Evolutionary conservation across 2,888 invertebrate species (phyloP).

Genomic region (Hypomecis atomaria): DNA sequence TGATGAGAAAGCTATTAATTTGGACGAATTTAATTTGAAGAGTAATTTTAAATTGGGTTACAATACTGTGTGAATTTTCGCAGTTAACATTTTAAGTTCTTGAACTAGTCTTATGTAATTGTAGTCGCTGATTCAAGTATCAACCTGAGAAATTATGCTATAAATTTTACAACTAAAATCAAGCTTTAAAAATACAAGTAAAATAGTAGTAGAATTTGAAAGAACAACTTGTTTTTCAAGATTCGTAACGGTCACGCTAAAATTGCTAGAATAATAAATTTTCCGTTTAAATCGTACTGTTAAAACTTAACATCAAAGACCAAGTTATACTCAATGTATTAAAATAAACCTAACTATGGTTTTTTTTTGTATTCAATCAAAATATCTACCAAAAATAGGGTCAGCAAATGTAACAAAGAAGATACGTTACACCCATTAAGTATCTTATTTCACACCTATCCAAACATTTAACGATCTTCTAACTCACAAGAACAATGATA

Average conservation of each 20-base stretch:
- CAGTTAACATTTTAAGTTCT: conserved; percentile 50
- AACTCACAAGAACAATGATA: conserved; percentile 76
- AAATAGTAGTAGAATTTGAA: neutral
- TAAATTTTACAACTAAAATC: conserved; percentile 16
- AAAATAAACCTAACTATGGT: too few species aligned
- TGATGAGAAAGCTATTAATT: conserved; percentile 77
- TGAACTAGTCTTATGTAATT: conserved; percentile 47
- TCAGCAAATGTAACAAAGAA: conserved; percentile 54
- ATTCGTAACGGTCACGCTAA: too few species aligned
- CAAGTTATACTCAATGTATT: too few species aligned
- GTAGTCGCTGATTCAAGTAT: conserved; percentile 27
- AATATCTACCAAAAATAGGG: conserved; percentile 50
- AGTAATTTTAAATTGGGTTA: conserved; percentile 35
- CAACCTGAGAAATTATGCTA: conserved; percentile 30
- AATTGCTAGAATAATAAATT: too few species aligned
- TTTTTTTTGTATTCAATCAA: conserved; percentile 34
- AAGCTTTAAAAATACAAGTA: neutral
- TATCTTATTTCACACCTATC: conserved; percentile 79
- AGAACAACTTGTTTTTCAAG: neutral
- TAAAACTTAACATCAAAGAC: too few species aligned
- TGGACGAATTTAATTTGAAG: conserved; percentile 55
- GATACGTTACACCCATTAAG: conserved; percentile 73
- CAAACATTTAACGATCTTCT: conserved; percentile 70
- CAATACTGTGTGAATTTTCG: conserved; percentile 58
- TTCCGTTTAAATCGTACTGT: too few species aligned